Conservation (phyloP, 2,888 invertebrate species). For the Dasypogon diadema region DNA sequence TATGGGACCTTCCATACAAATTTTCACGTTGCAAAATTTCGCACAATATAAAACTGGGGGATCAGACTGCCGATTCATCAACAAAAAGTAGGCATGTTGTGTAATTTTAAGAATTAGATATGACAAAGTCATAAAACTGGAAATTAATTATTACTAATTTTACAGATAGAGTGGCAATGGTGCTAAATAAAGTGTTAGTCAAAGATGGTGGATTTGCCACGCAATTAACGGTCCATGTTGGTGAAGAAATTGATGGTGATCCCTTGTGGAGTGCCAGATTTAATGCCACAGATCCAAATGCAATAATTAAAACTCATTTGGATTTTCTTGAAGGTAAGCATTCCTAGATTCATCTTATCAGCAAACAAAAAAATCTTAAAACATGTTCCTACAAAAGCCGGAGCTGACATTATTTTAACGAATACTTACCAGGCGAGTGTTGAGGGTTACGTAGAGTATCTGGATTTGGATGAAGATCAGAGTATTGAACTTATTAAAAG, state of each 20-base stretch:
- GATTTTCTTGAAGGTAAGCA: conserved; percentile 85
- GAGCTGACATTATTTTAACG: conserved; percentile 88
- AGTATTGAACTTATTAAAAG: conserved; percentile 79
- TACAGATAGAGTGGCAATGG: conserved; percentile 47
- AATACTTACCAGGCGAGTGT: conserved; percentile 91
- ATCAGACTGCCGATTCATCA: too few relatives aligned
- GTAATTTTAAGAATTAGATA: too few relatives aligned
- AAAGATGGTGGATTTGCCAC: conserved; percentile 85
- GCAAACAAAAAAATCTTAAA: too few relatives aligned
- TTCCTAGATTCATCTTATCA: too few relatives aligned
- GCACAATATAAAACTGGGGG: too few relatives aligned
- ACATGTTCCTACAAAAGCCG: too few relatives aligned
- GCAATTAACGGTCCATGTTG: conserved; percentile 82
- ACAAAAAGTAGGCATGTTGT: too few relatives aligned
- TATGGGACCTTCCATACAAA: too few relatives aligned
- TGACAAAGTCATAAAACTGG: too few relatives aligned
- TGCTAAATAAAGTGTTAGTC: conserved; percentile 67
- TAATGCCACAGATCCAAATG: conserved; percentile 82
- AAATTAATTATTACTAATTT: too few relatives aligned
- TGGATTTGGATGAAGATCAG: conserved; percentile 76
- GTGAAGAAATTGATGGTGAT: conserved; percentile 83
- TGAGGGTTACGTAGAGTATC: conserved; percentile 80
- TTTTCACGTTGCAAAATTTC: too few relatives aligned
- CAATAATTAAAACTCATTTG: conserved; percentile 83
- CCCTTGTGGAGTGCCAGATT: conserved; percentile 91